Evolutionary conservation across 2,888 invertebrate genomes (phyloP).

Genomic region (Heliconius erato): DNA sequence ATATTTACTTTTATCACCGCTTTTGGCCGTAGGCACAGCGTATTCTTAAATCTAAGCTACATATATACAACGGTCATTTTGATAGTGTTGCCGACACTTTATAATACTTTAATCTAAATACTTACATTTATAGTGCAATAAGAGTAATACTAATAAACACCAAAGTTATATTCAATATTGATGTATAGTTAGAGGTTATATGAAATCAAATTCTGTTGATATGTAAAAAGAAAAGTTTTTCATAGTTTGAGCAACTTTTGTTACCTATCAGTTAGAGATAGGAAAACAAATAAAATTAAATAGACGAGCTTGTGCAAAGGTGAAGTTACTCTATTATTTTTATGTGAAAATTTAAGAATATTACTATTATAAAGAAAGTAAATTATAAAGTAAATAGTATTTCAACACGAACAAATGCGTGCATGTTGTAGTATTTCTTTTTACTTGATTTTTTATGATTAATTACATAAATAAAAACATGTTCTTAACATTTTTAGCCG

Average conservation of each 20-base stretch:
- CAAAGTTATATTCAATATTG: too few species aligned
- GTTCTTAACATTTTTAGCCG: not conserved
- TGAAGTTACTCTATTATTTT: not conserved
- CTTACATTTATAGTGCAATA: not conserved
- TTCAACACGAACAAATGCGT: not conserved
- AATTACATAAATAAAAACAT: not conserved
- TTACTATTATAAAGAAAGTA: not conserved
- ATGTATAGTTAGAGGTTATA: too few species aligned
- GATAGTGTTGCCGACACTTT: conserved; percentile 1
- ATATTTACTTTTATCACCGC: not conserved
- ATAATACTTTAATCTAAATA: not conserved
- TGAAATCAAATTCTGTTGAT: not conserved
- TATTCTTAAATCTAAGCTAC: conserved; percentile 13
- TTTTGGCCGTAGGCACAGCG: conserved; percentile 5
- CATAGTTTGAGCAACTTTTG: not conserved
- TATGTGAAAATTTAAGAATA: not conserved
- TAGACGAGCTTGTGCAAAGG: not conserved
- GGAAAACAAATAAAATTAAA: not conserved
- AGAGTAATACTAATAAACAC: too few species aligned
- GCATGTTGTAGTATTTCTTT: too few species aligned
- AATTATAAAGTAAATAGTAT: not conserved
- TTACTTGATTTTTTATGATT: too few species aligned
- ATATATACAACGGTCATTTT: conserved; percentile 14
- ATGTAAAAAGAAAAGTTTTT: not conserved
- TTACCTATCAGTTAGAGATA: not conserved